Evolutionary conservation across 2,797 vertebrate species (phyloP).

Genomic region (Myripristis murdjan): DNA sequence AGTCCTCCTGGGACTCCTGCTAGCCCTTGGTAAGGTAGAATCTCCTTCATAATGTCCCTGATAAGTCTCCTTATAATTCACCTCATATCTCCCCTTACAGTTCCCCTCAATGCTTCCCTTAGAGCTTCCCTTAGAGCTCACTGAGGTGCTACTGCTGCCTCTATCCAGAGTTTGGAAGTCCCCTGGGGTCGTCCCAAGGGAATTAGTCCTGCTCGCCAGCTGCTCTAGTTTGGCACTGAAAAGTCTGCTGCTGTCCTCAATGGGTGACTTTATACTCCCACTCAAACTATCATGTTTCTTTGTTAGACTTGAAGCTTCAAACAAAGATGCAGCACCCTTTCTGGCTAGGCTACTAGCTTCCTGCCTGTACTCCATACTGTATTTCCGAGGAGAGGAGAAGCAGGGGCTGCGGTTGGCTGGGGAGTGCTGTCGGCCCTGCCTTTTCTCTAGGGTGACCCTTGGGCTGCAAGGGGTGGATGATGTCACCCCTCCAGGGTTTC

Average conservation of each 20-base stretch:
- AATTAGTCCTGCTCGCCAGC: conserved; percentile 90
- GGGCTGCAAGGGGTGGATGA: conserved; percentile 81
- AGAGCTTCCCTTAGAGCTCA: conserved; percentile 86
- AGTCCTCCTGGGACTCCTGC: conserved; percentile 88
- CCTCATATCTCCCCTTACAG: conserved; percentile 75
- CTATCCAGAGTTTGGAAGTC: conserved; percentile 89
- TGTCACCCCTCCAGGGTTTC: conserved; percentile 57
- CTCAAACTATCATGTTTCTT: conserved; percentile 80
- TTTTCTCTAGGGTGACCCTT: conserved; percentile 87
- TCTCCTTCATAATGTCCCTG: conserved; percentile 82
- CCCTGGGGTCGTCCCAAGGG: conserved; percentile 86
- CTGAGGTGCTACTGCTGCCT: conserved; percentile 87
- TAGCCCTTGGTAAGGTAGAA: conserved; percentile 89
- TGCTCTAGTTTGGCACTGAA: conserved; percentile 95
- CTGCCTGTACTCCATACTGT: conserved; percentile 89
- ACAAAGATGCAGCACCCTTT: conserved; percentile 75
- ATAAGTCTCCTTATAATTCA: conserved; percentile 70
- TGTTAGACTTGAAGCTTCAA: conserved; percentile 76
- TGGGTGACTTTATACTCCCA: conserved; percentile 82
- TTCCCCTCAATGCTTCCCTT: conserved; percentile 74
- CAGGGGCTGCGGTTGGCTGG: conserved; percentile 84
- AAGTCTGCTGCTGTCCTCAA: conserved; percentile 88
- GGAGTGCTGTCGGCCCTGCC: conserved; percentile 84
- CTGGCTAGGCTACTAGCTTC: conserved; percentile 71
- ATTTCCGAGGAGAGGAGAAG: conserved; percentile 86